These are phyloP conservation scores for Phlogophora meticulosa DNA, from an alignment of 2,888 invertebrate species.

Conservation along the genomic window DNA sequence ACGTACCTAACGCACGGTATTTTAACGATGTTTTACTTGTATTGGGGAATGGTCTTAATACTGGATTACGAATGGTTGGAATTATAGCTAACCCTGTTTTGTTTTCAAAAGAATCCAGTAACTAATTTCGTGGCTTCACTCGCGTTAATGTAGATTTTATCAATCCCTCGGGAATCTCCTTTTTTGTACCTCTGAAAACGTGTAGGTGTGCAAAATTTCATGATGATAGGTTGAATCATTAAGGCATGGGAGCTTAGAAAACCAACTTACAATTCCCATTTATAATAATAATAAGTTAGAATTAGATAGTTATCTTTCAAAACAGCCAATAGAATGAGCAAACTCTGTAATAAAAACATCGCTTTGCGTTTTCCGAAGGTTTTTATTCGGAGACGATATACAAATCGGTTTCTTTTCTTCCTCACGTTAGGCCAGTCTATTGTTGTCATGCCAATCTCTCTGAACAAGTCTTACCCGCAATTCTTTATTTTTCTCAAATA, in stretches of 20 bases:
- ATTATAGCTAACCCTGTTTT: no score
- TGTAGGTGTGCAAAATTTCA: no score
- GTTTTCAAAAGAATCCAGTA: no score
- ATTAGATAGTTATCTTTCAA: slow-evolving; percentile 6
- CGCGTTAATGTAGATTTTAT: no score
- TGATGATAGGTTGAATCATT: no score
- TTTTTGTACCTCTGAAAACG: no score
- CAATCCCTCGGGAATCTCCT: no score
- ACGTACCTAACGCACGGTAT: slow-evolving; percentile 12
- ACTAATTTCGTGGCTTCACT: no score
- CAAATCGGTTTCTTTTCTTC: slow-evolving; percentile 29
- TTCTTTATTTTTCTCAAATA: background rate
- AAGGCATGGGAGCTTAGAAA: no score
- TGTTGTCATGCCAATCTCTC: slow-evolving; percentile 20
- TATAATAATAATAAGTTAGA: no score
- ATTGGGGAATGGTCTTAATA: background rate
- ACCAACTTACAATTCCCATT: no score
- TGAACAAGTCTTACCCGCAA: slow-evolving; percentile 1
- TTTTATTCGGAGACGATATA: slow-evolving; percentile 18
- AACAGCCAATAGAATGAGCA: slow-evolving; percentile 5
- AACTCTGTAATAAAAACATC: slow-evolving; percentile 3
- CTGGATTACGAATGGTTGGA: background rate
- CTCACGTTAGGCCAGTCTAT: slow-evolving; percentile 9
- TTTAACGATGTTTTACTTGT: slow-evolving; percentile 2
- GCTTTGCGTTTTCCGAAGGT: background rate